phyloP scores from a whole-genome alignment of 2,888 invertebrate species.

The Schrankia costaestrigalis region DNA sequence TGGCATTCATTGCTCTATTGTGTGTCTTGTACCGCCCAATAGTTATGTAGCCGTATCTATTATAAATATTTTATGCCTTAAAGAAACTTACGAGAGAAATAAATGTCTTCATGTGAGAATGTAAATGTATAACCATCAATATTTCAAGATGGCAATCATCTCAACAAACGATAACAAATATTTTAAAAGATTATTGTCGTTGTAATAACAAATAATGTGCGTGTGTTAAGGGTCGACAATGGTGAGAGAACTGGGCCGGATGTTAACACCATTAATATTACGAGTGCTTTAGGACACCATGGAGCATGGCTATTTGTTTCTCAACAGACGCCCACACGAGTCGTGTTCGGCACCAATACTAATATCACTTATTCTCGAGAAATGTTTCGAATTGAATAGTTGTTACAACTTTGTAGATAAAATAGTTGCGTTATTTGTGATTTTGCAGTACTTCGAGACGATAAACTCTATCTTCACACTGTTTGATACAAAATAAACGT shows the following conservation, averaged over 20 bases:
- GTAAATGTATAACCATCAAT: conserved; percentile 11
- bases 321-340: conserved; percentile 41
- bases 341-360: conserved; percentile 32
- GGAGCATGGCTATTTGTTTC: conserved; percentile 45
- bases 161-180: conserved; percentile 11
- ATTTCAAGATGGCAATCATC: conserved; percentile 10
- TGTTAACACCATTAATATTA: conserved; percentile 41
- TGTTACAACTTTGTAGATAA: conserved; percentile 6
- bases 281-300: conserved; percentile 34
- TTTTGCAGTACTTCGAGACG: too few species aligned
- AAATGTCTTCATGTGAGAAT: conserved; percentile 9
- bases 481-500: too few species aligned
- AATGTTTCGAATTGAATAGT: conserved; percentile 17
- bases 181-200: conserved; percentile 23
- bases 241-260: conserved; percentile 37
- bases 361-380: conserved; percentile 28
- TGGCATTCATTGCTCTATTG: conserved; percentile 18
- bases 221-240: conserved; percentile 27
- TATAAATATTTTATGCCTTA: conserved; percentile 11
- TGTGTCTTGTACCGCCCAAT: conserved; percentile 15
- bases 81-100: conserved; percentile 16
- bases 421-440: too few species aligned
- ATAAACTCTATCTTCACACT: too few species aligned
- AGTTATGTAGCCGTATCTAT: conserved; percentile 12
- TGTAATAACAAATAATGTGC: conserved; percentile 28